Percentiles rank a stretch among this genome's conserved stretches.
Evolutionary conservation across 2,113 vertebrate species (phyloP).

Genomic region (Climacteris rufus): DNA sequence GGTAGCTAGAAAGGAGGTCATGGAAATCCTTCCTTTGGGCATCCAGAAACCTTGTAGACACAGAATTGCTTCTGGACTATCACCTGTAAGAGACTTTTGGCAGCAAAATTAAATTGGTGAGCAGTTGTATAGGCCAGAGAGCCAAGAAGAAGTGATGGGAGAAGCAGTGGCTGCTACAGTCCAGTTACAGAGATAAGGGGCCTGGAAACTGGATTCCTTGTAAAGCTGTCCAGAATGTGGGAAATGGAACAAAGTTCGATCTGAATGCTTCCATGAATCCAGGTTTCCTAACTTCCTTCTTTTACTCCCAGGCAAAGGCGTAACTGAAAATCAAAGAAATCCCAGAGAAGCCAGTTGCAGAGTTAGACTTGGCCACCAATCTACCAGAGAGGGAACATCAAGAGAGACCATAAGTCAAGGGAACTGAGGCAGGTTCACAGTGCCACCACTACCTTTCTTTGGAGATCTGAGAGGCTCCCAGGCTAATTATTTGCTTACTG

Average conservation of each 20-base stretch:
- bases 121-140: background rate
- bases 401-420: background rate
- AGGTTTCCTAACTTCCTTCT: background rate
- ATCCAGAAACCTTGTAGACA: background rate
- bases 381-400: background rate
- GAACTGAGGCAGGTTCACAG: fast-evolving
- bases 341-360: background rate
- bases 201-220: background rate
- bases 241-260: background rate
- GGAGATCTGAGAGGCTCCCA: background rate
- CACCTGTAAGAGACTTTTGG: background rate
- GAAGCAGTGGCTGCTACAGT: background rate
- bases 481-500: background rate
- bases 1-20: background rate
- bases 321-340: background rate
- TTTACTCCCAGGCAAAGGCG: fast-evolving
- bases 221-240: background rate
- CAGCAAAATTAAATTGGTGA: background rate
- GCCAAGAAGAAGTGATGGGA: background rate
- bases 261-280: background rate
- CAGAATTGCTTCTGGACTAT: background rate
- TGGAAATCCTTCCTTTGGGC: background rate
- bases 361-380: background rate
- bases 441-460: background rate
- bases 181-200: background rate